These are phyloP conservation scores for Novumbra hubbsi DNA, from an alignment of 2,797 vertebrate genomes.

Conservation along the genomic window DNA sequence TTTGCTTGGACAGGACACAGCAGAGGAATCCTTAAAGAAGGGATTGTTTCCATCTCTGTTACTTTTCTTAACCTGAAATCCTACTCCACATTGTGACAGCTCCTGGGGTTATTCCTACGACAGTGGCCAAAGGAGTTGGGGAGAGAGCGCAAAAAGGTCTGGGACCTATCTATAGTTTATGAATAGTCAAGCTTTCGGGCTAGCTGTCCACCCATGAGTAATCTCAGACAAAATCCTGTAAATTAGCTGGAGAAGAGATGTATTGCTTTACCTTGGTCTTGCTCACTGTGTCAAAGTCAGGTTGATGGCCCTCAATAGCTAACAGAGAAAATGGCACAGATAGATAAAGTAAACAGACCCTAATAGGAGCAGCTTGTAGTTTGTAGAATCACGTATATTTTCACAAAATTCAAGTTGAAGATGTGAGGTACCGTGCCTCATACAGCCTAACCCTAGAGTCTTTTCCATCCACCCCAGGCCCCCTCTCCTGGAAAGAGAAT, in stretches of 20 bases:
- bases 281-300: background rate
- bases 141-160: no score
- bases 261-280: background rate
- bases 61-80: constrained; percentile 23
- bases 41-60: constrained; percentile 7
- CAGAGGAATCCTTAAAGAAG: constrained; percentile 21
- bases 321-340: background rate
- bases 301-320: background rate
- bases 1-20: constrained; percentile 14
- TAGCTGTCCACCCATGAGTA: background rate
- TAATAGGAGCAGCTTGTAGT: background rate
- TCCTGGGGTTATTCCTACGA: no score
- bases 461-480: constrained; percentile 37
- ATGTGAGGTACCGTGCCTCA: constrained; percentile 46
- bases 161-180: no score
- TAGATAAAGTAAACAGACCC: background rate
- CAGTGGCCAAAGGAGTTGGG: no score
- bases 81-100: background rate
- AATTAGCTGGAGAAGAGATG: background rate
- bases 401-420: constrained; percentile 68
- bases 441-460: constrained; percentile 58
- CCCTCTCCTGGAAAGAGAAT: constrained; percentile 57
- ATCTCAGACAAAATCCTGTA: background rate
- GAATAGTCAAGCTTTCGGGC: background rate
- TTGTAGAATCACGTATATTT: constrained; percentile 43